These are phyloP conservation scores for Lucinisca nassula DNA, from an alignment of 2,888 invertebrate genomes.

Conservation along the genomic window DNA sequence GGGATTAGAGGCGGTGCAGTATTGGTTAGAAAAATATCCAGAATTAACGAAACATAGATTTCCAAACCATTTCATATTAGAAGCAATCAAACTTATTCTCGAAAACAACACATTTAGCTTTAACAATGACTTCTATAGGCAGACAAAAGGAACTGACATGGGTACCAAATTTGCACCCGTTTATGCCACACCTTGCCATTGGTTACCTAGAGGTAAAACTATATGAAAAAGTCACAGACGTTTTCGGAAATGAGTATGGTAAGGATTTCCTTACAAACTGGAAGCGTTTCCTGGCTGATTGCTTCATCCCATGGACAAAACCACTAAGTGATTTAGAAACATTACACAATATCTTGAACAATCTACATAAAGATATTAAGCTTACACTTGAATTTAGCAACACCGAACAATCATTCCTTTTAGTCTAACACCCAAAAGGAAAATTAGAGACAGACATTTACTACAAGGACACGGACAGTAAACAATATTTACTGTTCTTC, in stretches of 20 bases:
- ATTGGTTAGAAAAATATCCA: slow-evolving; percentile 32
- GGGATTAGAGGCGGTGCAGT: slow-evolving; percentile 27
- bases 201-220: neutral
- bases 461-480: too few relatives aligned
- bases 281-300: slow-evolving; percentile 54
- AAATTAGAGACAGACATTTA: too few relatives aligned
- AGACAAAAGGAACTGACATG: slow-evolving; percentile 54
- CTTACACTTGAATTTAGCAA: slow-evolving; percentile 33
- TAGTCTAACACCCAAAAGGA: too few relatives aligned
- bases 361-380: slow-evolving; percentile 7
- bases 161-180: slow-evolving; percentile 53
- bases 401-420: slow-evolving; percentile 30
- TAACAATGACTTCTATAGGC: slow-evolving; percentile 25
- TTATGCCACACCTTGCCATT: slow-evolving; percentile 36
- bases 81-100: slow-evolving; percentile 34
- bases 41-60: neutral
- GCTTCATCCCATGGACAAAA: slow-evolving; percentile 40
- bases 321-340: neutral
- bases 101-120: slow-evolving; percentile 45
- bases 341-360: slow-evolving; percentile 8
- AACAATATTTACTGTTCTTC: too few relatives aligned
- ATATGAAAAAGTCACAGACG: neutral
- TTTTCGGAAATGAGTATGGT: slow-evolving; percentile 1
- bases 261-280: slow-evolving; percentile 9
- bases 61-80: slow-evolving; percentile 22